phyloP scores from a whole-genome alignment of 2,113 vertebrate species.

The Chitala chitala region DNA sequence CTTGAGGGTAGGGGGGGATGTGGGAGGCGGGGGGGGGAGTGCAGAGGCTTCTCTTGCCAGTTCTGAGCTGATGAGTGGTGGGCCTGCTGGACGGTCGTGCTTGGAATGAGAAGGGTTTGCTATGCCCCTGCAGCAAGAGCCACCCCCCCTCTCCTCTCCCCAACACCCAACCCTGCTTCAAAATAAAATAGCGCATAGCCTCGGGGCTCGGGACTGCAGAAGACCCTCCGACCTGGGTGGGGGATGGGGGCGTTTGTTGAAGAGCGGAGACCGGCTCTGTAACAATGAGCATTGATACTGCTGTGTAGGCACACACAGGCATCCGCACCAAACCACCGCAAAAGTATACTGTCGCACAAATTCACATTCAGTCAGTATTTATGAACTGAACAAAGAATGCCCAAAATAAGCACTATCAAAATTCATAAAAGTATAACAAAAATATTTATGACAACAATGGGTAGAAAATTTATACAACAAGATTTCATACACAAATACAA shows the following conservation, averaged over 20 bases:
- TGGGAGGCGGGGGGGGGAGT: not conserved
- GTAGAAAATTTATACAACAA: not conserved
- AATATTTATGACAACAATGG: not conserved
- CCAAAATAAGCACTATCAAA: too few relatives aligned
- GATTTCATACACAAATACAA: not conserved
- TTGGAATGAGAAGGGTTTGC: not conserved
- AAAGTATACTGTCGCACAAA: too few relatives aligned
- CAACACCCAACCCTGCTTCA: not conserved
- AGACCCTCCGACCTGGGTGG: not conserved
- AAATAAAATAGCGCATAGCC: conserved; percentile 5
- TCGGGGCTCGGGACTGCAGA: conserved; percentile 15
- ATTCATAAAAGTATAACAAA: not conserved
- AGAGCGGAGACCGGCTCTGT: not conserved
- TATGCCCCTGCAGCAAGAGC: conserved; percentile 1
- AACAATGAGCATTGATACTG: not conserved
- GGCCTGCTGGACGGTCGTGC: not conserved
- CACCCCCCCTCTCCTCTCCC: not conserved
- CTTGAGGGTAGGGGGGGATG: not conserved
- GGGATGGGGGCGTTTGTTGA: not conserved
- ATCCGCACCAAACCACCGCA: too few relatives aligned
- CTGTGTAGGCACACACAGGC: not conserved
- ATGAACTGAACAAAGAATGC: too few relatives aligned
- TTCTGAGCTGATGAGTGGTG: not conserved
- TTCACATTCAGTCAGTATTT: too few relatives aligned
- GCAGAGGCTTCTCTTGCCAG: not conserved